phyloP scores from a whole-genome alignment of 2,113 vertebrate species.

The Saccopteryx bilineata region DNA sequence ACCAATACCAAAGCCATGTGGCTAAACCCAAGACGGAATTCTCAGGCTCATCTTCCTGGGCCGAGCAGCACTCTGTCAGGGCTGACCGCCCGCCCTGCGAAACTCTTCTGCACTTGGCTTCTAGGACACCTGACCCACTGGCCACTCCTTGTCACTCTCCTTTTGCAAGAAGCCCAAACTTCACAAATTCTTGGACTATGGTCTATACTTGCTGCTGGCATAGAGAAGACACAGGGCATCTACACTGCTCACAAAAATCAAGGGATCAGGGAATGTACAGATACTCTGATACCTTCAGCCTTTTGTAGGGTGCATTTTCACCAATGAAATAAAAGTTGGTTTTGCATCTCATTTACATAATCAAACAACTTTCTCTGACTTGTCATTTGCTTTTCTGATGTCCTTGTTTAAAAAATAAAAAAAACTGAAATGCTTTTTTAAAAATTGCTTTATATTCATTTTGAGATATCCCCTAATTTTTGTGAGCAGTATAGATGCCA shows the following conservation, averaged over 20 bases:
- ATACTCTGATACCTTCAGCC: too few species aligned
- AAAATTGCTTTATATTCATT: too few species aligned
- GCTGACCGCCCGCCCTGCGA: neutral
- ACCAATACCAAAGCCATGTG: neutral
- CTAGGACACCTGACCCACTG: slow-evolving; percentile 77
- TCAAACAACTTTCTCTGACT: too few species aligned
- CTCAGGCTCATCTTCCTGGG: neutral
- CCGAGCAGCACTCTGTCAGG: neutral
- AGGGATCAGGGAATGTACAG: too few species aligned
- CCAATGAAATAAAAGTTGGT: too few species aligned
- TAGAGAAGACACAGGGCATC: slow-evolving; percentile 90
- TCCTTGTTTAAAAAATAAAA: too few species aligned
- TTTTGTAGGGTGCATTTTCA: too few species aligned
- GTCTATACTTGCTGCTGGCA: slow-evolving; percentile 96
- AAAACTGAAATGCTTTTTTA: too few species aligned
- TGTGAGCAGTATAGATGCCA: slow-evolving; percentile 79
- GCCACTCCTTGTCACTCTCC: neutral
- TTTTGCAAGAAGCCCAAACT: slow-evolving; percentile 89
- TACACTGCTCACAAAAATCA: neutral
- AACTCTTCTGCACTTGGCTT: slow-evolving; percentile 66
- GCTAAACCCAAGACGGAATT: too few species aligned
- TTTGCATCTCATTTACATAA: too few species aligned
- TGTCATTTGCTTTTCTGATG: too few species aligned
- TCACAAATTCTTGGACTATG: slow-evolving; percentile 97
- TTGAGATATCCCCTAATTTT: too few species aligned